Evolutionary conservation across 92 coral and sea anemone species (phyloP), one percentile per base, ranked within the genome.

Genomic region (Epizoanthus scotinus): DNA sequence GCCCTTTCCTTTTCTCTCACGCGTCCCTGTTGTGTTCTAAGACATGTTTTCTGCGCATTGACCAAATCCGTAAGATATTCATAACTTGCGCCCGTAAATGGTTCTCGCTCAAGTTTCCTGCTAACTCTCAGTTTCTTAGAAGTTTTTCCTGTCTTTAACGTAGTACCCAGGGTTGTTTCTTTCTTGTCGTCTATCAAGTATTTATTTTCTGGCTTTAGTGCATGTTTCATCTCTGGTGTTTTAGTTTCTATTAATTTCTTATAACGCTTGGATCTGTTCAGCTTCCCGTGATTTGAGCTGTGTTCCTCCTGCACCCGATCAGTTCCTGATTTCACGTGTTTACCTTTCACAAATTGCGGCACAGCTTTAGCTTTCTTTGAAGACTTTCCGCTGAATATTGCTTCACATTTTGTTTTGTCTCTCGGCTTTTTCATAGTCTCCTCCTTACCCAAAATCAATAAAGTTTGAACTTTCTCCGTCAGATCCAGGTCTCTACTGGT

Each of bases 21-120:
- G 20, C 68, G 60, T 29, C 73, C 71, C 3, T 82, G 78, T 67
- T 71, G 83, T 24, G 89, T 73, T 26, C 52, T 77, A 29, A 87
- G 73, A 66, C 92, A 88, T 10, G 83, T 79, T 63, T 66, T 83
- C 71, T 90, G 91, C 17, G 68, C 81, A 14, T 75, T 75, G 15
- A 75, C 81, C 10, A 75, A 59, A 59, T 75, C 81, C 2, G 36
- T 75, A 3, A 75, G 57, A 75, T 75, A 75, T 14, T 75, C 68
- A 34, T 59, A 75, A 29, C 67, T 75, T 60, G 2, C 81, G 13
- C 81, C 54, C 0, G 34, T 75, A n/a, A 59, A 59, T 34, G 67
- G 68, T 2, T 59, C 38, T 6, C 57, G 38, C 47, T 59, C 38
- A 15, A 38, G 18, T 60, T 75, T 75, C 24, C 38, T 56, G 36